phyloP scores from a whole-genome alignment of 2,113 vertebrate species.

The Laticauda colubrina region DNA sequence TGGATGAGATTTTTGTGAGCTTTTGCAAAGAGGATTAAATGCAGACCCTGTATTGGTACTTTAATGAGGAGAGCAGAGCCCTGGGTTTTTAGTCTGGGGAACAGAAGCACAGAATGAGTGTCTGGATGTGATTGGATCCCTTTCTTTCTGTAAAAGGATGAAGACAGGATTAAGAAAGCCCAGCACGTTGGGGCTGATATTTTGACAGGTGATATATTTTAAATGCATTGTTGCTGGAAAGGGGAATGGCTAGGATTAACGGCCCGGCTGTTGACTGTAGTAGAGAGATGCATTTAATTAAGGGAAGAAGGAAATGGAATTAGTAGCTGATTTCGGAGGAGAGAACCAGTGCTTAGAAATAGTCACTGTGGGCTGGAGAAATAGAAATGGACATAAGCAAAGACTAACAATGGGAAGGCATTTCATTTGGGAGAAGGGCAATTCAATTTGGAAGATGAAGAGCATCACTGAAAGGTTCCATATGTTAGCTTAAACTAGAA shows the following conservation, averaged over 20 bases:
- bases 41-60: neutral
- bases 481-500: neutral
- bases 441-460: neutral
- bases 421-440: neutral
- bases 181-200: neutral
- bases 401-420: neutral
- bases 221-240: neutral
- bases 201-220: neutral
- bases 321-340: neutral
- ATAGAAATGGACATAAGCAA: neutral
- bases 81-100: neutral
- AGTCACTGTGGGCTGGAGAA: neutral
- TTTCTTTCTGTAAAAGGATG: rapidly evolving
- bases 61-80: neutral
- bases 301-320: constrained; percentile 16
- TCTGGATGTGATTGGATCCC: rapidly evolving
- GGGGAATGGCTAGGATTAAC: neutral
- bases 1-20: neutral
- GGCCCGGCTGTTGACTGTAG: neutral
- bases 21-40: neutral
- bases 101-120: neutral
- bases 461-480: neutral
- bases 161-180: neutral
- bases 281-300: constrained; percentile 22
- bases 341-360: neutral